These are phyloP conservation scores for Zelleria hepariella DNA, from an alignment of 2,888 invertebrate species.

Conservation along the genomic window DNA sequence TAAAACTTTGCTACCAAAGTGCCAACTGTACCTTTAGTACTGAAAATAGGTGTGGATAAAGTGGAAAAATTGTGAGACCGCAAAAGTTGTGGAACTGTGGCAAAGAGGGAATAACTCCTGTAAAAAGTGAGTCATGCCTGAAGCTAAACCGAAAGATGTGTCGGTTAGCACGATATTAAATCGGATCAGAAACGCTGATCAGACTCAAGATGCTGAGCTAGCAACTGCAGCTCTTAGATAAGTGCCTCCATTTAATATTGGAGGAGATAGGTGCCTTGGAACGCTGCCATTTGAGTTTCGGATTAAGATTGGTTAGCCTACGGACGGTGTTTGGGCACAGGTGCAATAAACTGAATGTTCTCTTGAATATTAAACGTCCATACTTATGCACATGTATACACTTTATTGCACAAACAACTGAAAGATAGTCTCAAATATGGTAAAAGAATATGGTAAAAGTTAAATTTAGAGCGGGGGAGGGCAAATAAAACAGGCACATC, in stretches of 20 bases:
- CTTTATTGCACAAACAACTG: too few relatives aligned
- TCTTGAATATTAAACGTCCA: neutral
- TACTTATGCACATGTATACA: too few relatives aligned
- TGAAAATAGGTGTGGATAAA: too few relatives aligned
- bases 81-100: too few relatives aligned
- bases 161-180: neutral
- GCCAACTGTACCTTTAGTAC: too few relatives aligned
- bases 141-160: neutral
- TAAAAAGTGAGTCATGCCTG: neutral
- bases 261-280: constrained; percentile 21
- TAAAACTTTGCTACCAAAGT: too few relatives aligned
- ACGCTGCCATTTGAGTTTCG: constrained; percentile 10
- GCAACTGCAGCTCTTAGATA: constrained; percentile 30
- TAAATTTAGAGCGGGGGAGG: too few relatives aligned
- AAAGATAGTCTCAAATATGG: too few relatives aligned
- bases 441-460: too few relatives aligned
- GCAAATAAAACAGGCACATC: too few relatives aligned
- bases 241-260: constrained; percentile 56
- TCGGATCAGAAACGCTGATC: neutral
- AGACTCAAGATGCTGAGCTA: neutral
- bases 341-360: neutral
- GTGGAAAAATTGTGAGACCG: too few relatives aligned
- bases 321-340: neutral
- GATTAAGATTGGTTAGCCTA: neutral
- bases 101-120: too few relatives aligned